Base-by-base conservation (phyloP, 2,797 vertebrate genomes). In the Paguma larvata region DNA sequence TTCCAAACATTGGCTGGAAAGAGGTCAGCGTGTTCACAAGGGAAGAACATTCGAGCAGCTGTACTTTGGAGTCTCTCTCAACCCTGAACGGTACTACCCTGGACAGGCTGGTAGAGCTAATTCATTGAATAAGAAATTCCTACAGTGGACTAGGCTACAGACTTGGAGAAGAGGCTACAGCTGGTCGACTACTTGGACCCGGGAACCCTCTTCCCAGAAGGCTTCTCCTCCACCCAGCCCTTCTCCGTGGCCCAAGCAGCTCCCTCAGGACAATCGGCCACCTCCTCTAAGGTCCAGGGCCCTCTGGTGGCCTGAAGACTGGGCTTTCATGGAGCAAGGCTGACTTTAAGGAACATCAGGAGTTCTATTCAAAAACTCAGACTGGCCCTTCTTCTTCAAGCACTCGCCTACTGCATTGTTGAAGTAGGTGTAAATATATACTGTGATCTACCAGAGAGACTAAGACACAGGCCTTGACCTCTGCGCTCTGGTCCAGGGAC, bases 1-100 rank as follows among this genome's bases (percentile, higher is more conserved):
- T 77, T 80, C 56, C 85, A 94, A 90, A 97, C 16, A 88, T 4
- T 79, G 68, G 41, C 67, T 88, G 72, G 41, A 91, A 86, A 80
- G 51, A 67, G 95, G 5, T 12, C 34, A 84, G 15, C 3, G 1
- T 46, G 8, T 85, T 84, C 70, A 68, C 27, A 85, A 46, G 59
- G 44, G 41, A 86, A 84, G 53, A 77, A 5, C 34, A 79, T 59
- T 25, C 27, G 25, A 53, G 38, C 12, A 88, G 65, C 78, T 78
- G 5, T 5, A 25, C 56, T 95, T 91, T 2, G 48, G 78, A 85
- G 41, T 51, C 18, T 78, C 77, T 75, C 13, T 82, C 19, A 21
- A 62, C 7, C 23, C 16, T 72, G 51, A 46, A 34, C 46, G 65
- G 1, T 15, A 32, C 62, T 19, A 70, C 65, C 6, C 62, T 16